phyloP scores from a whole-genome alignment of 2,797 vertebrate species.

The Craterocephalus amniculus region DNA sequence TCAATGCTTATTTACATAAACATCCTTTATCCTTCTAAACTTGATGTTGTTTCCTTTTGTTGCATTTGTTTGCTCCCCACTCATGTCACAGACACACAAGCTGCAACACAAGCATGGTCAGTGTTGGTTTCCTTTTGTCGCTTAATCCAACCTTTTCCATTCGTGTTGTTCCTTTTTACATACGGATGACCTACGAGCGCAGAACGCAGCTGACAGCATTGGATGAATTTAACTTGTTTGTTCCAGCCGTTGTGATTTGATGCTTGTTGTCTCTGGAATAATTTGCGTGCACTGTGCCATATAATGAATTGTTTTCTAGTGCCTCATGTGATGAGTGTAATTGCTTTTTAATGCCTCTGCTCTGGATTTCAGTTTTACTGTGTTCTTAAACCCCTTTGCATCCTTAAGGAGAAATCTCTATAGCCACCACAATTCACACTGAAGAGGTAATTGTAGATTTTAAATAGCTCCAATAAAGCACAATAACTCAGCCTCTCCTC shows the following conservation, averaged over 20 bases:
- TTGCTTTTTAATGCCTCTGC: constrained; percentile 9
- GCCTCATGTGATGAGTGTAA: neutral
- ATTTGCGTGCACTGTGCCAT: neutral
- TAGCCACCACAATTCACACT: constrained; percentile 18
- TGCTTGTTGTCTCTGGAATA: neutral
- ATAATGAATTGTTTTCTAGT: constrained; percentile 19
- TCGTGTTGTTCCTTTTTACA: neutral
- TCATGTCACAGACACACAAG: too few species aligned
- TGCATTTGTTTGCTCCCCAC: too few species aligned
- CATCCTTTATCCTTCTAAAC: too few species aligned
- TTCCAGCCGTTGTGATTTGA: neutral
- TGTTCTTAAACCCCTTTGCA: constrained; percentile 19
- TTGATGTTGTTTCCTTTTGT: too few species aligned
- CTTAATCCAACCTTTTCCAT: neutral
- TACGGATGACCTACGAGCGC: neutral
- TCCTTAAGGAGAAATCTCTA: constrained; percentile 24
- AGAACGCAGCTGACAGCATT: neutral
- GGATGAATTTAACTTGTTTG: neutral
- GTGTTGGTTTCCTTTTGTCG: too few species aligned
- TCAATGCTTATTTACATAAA: too few species aligned
- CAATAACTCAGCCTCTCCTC: constrained; percentile 30
- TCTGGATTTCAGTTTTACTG: constrained; percentile 21
- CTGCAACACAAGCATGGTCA: too few species aligned
- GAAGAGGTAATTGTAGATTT: constrained; percentile 36
- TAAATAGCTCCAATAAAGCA: constrained; percentile 36